phyloP scores from a whole-genome alignment of 2,888 invertebrate species.

The Horisme vitalbata region DNA sequence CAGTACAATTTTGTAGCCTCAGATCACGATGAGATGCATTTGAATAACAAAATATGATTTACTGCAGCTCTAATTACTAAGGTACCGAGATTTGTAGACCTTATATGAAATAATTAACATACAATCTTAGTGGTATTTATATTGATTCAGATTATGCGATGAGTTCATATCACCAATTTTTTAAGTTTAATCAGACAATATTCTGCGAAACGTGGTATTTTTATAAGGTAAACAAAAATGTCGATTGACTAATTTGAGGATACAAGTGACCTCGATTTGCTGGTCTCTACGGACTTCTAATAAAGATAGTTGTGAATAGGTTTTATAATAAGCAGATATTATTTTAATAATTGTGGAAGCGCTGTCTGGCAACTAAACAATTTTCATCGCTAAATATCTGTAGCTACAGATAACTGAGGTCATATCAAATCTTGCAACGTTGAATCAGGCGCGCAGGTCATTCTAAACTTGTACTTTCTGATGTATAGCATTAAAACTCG shows the following conservation, averaged over 20 bases:
- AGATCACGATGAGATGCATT: slow-evolving; percentile 43
- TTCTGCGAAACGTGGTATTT: background rate
- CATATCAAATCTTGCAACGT: no score
- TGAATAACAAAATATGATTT: slow-evolving; percentile 48
- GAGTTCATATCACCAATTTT: slow-evolving; percentile 13
- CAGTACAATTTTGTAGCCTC: slow-evolving; percentile 45
- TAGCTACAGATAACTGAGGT: no score
- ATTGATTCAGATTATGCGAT: slow-evolving; percentile 41
- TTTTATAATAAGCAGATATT: no score
- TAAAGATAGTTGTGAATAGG: no score
- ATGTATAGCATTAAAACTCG: background rate
- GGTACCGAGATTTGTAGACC: slow-evolving; percentile 20
- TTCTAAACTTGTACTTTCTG: background rate
- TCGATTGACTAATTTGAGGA: background rate
- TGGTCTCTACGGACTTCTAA: background rate
- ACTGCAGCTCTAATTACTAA: slow-evolving; percentile 41
- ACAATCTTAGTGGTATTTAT: slow-evolving; percentile 37
- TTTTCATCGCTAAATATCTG: no score
- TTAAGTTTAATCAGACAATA: background rate
- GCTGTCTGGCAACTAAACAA: no score
- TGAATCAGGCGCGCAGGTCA: no score
- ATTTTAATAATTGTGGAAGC: no score
- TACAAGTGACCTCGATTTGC: background rate
- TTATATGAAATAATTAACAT: no score
- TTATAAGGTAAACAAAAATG: background rate